Base-by-base conservation (phyloP, 2,797 vertebrate genomes). In the Poecilia wingei region DNA sequence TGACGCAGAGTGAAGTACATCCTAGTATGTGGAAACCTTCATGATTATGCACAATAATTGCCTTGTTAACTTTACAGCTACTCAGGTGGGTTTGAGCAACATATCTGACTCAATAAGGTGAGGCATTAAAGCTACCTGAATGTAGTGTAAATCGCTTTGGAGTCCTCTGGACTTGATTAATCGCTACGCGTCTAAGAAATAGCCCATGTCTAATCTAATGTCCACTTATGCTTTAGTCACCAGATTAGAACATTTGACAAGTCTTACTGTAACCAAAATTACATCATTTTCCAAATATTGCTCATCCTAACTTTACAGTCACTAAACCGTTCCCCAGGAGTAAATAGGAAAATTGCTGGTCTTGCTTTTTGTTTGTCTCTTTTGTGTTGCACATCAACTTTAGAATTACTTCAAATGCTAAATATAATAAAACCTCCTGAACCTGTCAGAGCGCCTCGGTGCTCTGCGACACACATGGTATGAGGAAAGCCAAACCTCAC, bases 361-460 rank as follows among this genome's bases (percentile, higher is more conserved):
- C 47, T 45, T n/a, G 43, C 81, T 78, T 79, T 79, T 76, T 78
- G 72, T 82, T 71, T 69, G 66, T 25, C 64, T 82, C 43, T 81
- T 66, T 8, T 77, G 73, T 70, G 72, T 70, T 83, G 57, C 76
- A 53, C 84, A 72, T 87, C 74, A 81, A 41, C 79, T 83, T 79
- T 33, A 81, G 31, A 85, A 82, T 86, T 53, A 82, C 82, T 80
- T 78, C 7, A 87, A 88, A 87, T 79, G 87, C 72, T 85, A 88
- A 89, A 83, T 73, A 82, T 77, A 88, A 86, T 87, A 82, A 85
- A 90, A 80, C 74, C 25, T 64, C 28, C 57, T 45, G 72, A 80
- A 84, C 39, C 75, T 72, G 78, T 59, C 71, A 83, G 31, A 33
- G 75, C 41, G 68, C 77, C 41, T 51, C 66, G 57, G 73, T 22